Percentiles rank a stretch among this genome's conserved stretches.
Evolutionary conservation across 2,888 invertebrate species (phyloP).

Genomic region (Dione vanillae): DNA sequence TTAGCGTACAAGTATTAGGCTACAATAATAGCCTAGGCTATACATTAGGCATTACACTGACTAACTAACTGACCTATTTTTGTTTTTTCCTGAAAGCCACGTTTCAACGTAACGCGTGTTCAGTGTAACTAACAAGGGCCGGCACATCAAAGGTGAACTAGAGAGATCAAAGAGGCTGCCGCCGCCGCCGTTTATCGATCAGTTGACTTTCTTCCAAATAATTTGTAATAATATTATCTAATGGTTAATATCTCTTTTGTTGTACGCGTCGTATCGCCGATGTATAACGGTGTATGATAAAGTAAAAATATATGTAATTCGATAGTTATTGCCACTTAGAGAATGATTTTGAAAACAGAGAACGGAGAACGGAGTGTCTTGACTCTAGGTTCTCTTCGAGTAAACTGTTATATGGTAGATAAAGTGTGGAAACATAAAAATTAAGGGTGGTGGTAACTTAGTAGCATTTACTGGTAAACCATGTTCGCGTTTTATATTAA

Average conservation of each 20-base stretch:
- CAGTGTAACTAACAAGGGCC: slow-evolving; percentile 67
- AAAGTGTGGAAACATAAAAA: no score
- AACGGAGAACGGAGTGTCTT: no score
- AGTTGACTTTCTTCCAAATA: slow-evolving; percentile 53
- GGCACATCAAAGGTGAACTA: slow-evolving; percentile 61
- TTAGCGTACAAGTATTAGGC: background rate
- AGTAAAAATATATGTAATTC: background rate
- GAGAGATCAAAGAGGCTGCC: slow-evolving; percentile 66
- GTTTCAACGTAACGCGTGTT: slow-evolving; percentile 60
- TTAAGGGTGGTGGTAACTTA: no score
- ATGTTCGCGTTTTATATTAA: no score
- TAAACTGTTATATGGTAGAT: no score
- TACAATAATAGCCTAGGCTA: background rate
- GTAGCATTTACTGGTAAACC: no score
- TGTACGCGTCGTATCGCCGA: slow-evolving; percentile 6
- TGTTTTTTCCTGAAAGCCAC: slow-evolving; percentile 45
- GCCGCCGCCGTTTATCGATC: slow-evolving; percentile 53
- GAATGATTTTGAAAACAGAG: no score
- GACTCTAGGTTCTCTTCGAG: no score
- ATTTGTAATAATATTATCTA: slow-evolving; percentile 50
- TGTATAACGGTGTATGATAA: slow-evolving; percentile 5
- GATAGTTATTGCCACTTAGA: no score
- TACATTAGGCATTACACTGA: slow-evolving; percentile 19
- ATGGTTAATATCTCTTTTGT: slow-evolving; percentile 39
- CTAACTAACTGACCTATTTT: slow-evolving; percentile 32